Conservation (phyloP, 1,140 invertebrate genomes). For the Papilio polytes region DNA sequence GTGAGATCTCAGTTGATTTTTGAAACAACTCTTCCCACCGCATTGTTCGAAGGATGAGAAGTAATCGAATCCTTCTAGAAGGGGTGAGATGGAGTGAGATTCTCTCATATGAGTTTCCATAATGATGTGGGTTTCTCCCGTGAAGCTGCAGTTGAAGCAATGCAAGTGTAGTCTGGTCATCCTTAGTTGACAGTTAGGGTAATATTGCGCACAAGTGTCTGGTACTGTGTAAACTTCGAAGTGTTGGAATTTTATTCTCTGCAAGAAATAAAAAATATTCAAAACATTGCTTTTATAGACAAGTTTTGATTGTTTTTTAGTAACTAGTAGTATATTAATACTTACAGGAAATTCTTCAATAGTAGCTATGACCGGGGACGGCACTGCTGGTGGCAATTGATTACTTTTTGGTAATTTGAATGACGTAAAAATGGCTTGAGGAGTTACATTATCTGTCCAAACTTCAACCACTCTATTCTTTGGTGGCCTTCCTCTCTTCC, state of each 20-base stretch:
- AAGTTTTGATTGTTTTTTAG: constrained; percentile 15
- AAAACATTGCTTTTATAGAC: neutral
- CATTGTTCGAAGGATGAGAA: constrained; percentile 78
- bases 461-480: constrained; percentile 96
- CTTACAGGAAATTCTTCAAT: constrained; percentile 84
- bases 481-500: constrained; percentile 95
- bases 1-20: constrained; percentile 75
- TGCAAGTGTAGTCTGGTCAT: constrained; percentile 74
- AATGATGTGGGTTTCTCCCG: constrained; percentile 70
- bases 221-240: constrained; percentile 79
- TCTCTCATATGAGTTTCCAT: constrained; percentile 81
- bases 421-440: constrained; percentile 96
- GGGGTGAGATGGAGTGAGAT: constrained; percentile 69
- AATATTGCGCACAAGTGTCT: constrained; percentile 70
- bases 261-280: constrained; percentile 51
- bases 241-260: constrained; percentile 82
- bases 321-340: constrained; percentile 55
- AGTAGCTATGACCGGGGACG: constrained; percentile 75
- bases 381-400: constrained; percentile 81
- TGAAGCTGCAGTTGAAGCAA: constrained; percentile 77
- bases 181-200: constrained; percentile 72
- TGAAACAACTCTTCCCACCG: constrained; percentile 78
- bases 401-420: constrained; percentile 93
- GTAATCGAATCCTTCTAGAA: constrained; percentile 80
- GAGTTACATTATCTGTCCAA: constrained; percentile 92